Evolutionary conservation across 2,113 vertebrate species (phyloP), one percentile per base, ranked within the genome.

Genomic region (Thinocorus orbignyianus): DNA sequence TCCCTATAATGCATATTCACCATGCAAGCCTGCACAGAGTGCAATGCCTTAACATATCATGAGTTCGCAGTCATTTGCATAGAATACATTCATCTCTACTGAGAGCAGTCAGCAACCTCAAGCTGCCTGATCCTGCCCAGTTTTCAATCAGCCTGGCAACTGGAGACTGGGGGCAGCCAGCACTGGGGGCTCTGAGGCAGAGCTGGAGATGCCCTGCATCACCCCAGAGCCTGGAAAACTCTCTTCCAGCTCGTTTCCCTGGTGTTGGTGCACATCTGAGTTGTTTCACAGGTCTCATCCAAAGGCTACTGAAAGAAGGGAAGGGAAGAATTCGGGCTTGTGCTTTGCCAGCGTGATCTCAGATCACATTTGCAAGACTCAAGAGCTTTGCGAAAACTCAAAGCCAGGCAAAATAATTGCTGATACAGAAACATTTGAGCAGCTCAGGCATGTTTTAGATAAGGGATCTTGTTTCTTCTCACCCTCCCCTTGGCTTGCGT

Each of bases 381-480:
- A 7, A 81, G 92, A 84, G 95, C 86, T 96, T 91, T 92, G 86
- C 51, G 33, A 79, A 96, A 97, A 79, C 80, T 88, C 90, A 46
- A 90, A 96, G 90, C 88, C 95, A 93, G 88, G 93, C 92, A 54
- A 92, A 96, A 96, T 93, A 91, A 72, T 33, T 92, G 95, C 95
- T 97, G 96, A 95, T 92, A 90, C 60, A 74, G 88, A 90, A 89
- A 94, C 88, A 89, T 94, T 89, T 12, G 93, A 94, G 93, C 86
- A 71, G 90, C 79, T 95, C 92, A 90, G 88, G 95, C 95, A 78
- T 3, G 90, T 92, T 57, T 71, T 90, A 94, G 93, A 96, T 92
- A 96, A 96, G 86, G 69, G 88, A 93, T 96, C 88, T 92, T 92
- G 93, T 93, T 96, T 92, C 90, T 95, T 79, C 92, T 93, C 92